These are phyloP conservation scores for Onthophagus sagittarius DNA, from an alignment of 2,888 invertebrate species.

Conservation along the genomic window DNA sequence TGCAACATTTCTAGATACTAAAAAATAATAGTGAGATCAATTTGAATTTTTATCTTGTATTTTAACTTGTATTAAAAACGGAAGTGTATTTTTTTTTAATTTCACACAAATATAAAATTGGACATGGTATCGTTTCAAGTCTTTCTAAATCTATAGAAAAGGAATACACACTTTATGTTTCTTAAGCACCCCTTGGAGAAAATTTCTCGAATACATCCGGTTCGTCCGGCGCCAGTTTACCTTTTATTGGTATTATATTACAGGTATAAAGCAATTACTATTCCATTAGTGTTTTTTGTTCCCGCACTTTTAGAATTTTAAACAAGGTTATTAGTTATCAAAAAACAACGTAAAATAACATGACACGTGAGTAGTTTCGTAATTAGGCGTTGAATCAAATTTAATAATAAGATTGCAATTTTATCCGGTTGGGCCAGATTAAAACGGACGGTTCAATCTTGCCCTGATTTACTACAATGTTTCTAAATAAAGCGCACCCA, in stretches of 20 bases:
- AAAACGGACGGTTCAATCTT: background rate
- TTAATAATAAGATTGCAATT: too few relatives aligned
- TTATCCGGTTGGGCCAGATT: background rate
- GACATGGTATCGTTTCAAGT: background rate
- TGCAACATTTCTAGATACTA: too few relatives aligned
- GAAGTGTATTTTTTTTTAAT: background rate
- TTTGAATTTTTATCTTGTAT: background rate
- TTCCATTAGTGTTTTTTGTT: background rate
- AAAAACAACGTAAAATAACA: background rate
- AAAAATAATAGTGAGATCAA: too few relatives aligned
- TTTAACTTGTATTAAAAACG: background rate
- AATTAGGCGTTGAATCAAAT: background rate
- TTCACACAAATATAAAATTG: background rate
- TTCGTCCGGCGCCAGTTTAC: background rate
- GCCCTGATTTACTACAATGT: background rate
- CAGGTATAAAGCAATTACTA: background rate
- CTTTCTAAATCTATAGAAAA: background rate
- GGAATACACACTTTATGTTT: background rate
- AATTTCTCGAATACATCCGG: background rate
- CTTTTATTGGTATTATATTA: background rate
- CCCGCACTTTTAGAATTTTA: background rate
- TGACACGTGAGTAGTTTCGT: background rate
- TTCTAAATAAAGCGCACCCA: background rate
- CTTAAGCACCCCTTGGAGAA: background rate
- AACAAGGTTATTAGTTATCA: background rate